phyloP scores from a whole-genome alignment of 2,888 invertebrate species.

The Strigamia transsilvanica region DNA sequence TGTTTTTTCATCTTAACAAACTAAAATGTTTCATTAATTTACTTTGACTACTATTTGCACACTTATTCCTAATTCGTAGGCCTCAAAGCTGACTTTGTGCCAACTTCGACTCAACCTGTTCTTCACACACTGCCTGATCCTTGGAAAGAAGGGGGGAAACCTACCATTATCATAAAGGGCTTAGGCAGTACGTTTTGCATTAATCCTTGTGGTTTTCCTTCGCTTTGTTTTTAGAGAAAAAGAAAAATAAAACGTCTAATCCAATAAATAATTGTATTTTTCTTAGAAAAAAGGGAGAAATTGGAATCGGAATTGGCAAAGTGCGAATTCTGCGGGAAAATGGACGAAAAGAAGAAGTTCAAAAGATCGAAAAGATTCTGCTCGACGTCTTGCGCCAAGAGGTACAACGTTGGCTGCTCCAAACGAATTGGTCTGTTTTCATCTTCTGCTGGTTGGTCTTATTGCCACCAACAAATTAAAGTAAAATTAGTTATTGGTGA shows the following conservation, averaged over 20 bases:
- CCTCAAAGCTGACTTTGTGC: constrained; percentile 16
- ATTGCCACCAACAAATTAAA: constrained; percentile 1
- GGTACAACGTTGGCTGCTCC: constrained; percentile 65
- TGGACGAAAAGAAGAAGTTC: constrained; percentile 72
- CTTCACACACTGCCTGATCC: constrained; percentile 32
- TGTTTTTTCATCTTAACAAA: too few relatives aligned
- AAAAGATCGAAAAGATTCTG: constrained; percentile 81
- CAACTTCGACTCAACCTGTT: constrained; percentile 44
- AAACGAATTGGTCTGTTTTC: constrained; percentile 62
- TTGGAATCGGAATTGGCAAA: constrained; percentile 61
- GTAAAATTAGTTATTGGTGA: not conserved
- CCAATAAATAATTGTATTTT: not conserved
- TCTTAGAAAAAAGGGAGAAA: constrained; percentile 51
- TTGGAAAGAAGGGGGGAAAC: constrained; percentile 53
- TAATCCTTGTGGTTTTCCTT: not conserved
- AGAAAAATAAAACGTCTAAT: not conserved
- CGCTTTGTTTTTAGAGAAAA: not conserved
- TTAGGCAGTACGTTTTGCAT: constrained; percentile 51
- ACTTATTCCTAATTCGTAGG: constrained; percentile 41
- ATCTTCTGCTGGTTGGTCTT: constrained; percentile 53
- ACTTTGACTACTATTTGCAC: constrained; percentile 9
- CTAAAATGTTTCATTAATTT: not conserved
- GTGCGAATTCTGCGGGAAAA: constrained; percentile 79
- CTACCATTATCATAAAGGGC: constrained; percentile 54
- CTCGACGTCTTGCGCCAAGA: constrained; percentile 76